Evolutionary conservation across 2,797 vertebrate species (phyloP), one percentile per base, ranked within the genome.

Genomic region (Fundulus diaphanus): DNA sequence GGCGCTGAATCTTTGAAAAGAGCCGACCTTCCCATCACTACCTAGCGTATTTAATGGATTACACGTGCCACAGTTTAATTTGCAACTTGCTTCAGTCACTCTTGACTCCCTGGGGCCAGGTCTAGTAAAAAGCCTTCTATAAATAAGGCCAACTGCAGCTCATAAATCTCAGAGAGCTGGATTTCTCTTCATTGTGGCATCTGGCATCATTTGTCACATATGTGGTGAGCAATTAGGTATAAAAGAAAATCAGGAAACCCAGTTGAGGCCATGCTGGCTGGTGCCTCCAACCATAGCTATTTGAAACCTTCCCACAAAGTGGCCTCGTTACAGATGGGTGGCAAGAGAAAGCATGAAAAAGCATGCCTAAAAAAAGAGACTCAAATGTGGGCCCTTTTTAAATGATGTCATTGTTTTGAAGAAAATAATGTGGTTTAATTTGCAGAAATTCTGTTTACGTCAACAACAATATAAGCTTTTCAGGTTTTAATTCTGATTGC

Each of bases 181-280:
- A 79, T 90, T 92, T 92, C 78, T 85, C 87, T 91, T 87, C 86
- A 81, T 83, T 89, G 76, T 91, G 91, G 89, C 90, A 94, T 92
- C 90, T 93, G 92, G 92, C 89, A 70, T 93, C 87, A 92, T 94
- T 93, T 92, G 91, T 94, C 92, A 92, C 92, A 91, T 91, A 85
- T 93, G 92, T 77, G 92, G 90, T 87, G 88, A 85, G 89, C 90
- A 90, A 94, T 94, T 94, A 92, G 92, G 90, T 90, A 88, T 85
- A 87, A 90, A 92, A 90, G 86, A 87, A 92, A 89, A 88, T 81
- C 91, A 92, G 87, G 90, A 91, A 91, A 90, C 89, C 88, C 86
- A 74, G 79, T 81, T 59, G 70, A 89, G 83, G 88, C 84, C 31
- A 3, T 59, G 49, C 70, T 74, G 78, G 70, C 74, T 65, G 65